Conservation (phyloP, 30 jellyfish, hydroid and myxozoan species). For the Chrysaora quinquecirrha region DNA sequence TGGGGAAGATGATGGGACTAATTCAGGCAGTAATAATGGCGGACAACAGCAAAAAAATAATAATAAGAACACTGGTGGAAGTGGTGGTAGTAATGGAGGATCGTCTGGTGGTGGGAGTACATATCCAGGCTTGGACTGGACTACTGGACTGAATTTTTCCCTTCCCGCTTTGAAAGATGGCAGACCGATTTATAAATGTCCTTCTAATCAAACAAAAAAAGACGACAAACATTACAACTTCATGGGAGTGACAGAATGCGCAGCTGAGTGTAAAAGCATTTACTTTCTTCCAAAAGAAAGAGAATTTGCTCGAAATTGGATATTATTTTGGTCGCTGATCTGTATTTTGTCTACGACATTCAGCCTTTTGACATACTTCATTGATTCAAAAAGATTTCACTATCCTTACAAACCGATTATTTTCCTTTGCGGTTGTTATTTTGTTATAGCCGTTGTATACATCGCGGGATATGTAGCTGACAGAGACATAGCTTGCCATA, state of each 20-base stretch:
- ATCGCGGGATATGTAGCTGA: slow-evolving; percentile 89
- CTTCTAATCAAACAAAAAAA: slow-evolving; percentile 66
- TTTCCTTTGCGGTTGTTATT: slow-evolving; percentile 94
- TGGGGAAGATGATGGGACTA: slow-evolving; percentile 16
- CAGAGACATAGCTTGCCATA: slow-evolving; percentile 83
- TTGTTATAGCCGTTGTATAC: slow-evolving; percentile 85
- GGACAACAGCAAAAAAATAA: too few species aligned
- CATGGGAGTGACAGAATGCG: slow-evolving; percentile 93
- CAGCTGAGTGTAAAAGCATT: slow-evolving; percentile 84
- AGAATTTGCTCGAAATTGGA: slow-evolving; percentile 97
- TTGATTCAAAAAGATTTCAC: slow-evolving; percentile 93
- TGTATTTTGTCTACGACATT: slow-evolving; percentile 92
- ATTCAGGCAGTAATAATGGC: slow-evolving; percentile 27
- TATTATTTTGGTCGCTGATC: slow-evolving; percentile 90
- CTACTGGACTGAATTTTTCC: neutral
- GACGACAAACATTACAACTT: slow-evolving; percentile 84
- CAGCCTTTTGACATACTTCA: slow-evolving; percentile 82
- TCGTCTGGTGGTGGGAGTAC: neutral
- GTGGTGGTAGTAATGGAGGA: slow-evolving; percentile 17
- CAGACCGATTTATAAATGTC: slow-evolving; percentile 70
- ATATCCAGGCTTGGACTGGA: neutral
- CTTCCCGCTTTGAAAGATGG: neutral
- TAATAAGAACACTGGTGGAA: slow-evolving; percentile 18
- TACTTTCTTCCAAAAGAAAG: slow-evolving; percentile 80
- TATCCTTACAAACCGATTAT: slow-evolving; percentile 96